Base-by-base conservation (phyloP, 2,888 invertebrate species). In the Pyrocoelia pectoralis region DNA sequence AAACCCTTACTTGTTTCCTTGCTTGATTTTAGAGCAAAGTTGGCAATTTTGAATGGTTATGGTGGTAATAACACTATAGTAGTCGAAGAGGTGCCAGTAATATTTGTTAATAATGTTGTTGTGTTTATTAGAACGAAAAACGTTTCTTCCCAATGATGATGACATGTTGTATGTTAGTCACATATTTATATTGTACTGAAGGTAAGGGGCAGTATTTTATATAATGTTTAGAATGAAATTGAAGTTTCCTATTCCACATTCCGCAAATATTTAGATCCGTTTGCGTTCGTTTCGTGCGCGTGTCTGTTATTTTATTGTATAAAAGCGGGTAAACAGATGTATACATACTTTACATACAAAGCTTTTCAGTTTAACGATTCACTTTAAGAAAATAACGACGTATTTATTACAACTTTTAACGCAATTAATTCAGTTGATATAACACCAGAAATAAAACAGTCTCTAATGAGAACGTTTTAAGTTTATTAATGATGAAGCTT, bases 401-500 rank as follows among this genome's bases (percentile, higher is more conserved):
- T 43, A 56, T 57, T 61, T 59, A 57, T 57, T 49, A 49, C 38
- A 57, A 19, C 29, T 33, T 52, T 61, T 61, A 55, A 64, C 64
- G 70, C 70, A 70, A 72, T 72, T 72, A 71, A 67, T 72, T 53
- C 61, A 62, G 70, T 69, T 72, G 70, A 71, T 71, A 67, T 70
- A n/a, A 70, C 68, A 61, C 66, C 65, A 56, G 65, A 69, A 72
- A 72, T 70, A 67, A 72, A 73, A 72, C 69, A 66, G 67, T 67
- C 67, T 66, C 53, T 70, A 70, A 70, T 66, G 68, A 68, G 62
- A 62, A 55, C 66, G 58, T 68, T 69, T 68, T 69, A 66, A 52
- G 56, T 65, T 61, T 65, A 65, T 65, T 66, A 66, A 65, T 72
- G 72, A 72, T 71, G 68, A 67, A 73, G 74, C 74, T 72, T 73